phyloP scores from a whole-genome alignment of 2,888 invertebrate genomes.

The Bellardia bayeri region DNA sequence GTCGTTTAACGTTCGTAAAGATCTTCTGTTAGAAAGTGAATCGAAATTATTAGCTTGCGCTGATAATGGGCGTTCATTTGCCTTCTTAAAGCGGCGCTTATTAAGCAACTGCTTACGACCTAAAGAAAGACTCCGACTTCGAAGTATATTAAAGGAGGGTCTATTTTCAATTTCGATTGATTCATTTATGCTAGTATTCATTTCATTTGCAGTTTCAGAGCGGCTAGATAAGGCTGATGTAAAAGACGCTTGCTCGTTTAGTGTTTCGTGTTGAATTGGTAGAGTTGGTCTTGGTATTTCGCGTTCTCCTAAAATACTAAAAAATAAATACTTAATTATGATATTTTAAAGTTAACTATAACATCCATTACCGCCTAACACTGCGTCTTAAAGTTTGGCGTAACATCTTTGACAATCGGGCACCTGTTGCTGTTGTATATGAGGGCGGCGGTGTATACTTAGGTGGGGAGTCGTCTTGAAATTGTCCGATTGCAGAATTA shows the following conservation, averaged over 20 bases:
- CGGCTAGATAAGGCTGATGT: slow-evolving; percentile 78
- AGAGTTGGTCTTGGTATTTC: slow-evolving; percentile 76
- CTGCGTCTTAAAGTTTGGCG: slow-evolving; percentile 92
- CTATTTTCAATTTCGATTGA: slow-evolving; percentile 78
- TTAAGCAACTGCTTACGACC: slow-evolving; percentile 77
- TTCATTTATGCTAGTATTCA: slow-evolving; percentile 76
- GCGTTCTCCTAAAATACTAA: slow-evolving; percentile 78
- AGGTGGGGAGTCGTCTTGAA: slow-evolving; percentile 91
- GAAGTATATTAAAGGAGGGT: slow-evolving; percentile 50
- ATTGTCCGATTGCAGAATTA: background rate
- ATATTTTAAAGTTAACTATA: background rate
- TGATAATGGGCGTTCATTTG: background rate
- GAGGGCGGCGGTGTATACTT: slow-evolving; percentile 97
- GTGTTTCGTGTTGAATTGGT: slow-evolving; percentile 76
- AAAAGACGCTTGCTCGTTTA: slow-evolving; percentile 42
- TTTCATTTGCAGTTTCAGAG: slow-evolving; percentile 69
- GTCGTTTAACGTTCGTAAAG: slow-evolving; percentile 41
- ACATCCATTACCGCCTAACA: slow-evolving; percentile 86
- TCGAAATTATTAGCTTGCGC: slow-evolving; percentile 11
- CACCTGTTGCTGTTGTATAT: slow-evolving; percentile 96
- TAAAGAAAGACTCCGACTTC: slow-evolving; percentile 78
- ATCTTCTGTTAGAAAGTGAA: slow-evolving; percentile 64
- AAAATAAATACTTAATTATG: background rate
- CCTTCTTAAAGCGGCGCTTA: slow-evolving; percentile 52
- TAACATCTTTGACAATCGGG: slow-evolving; percentile 90